Evolutionary conservation across 2,888 invertebrate species (phyloP).

Genomic region (Erebia epiphron): DNA sequence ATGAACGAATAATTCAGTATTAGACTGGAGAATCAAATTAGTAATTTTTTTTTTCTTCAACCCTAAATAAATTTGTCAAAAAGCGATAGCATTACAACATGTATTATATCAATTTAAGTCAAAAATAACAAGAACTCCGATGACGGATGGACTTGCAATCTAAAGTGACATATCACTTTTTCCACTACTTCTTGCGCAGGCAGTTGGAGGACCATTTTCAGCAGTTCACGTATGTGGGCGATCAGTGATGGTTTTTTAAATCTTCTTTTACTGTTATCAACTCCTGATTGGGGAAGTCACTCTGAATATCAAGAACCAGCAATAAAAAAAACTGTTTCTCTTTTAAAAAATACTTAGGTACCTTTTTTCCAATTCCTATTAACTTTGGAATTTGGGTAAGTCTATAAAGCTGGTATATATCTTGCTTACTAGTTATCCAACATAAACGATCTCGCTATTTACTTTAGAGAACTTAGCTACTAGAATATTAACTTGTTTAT

Average conservation of each 20-base stretch:
- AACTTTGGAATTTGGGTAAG: not conserved
- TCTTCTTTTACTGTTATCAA: not conserved
- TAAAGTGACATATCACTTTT: too few species aligned
- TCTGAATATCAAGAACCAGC: not conserved
- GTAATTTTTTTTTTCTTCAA: too few species aligned
- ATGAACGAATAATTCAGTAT: not conserved
- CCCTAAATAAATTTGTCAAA: too few species aligned
- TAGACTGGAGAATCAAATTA: too few species aligned
- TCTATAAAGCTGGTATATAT: not conserved
- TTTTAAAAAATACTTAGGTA: not conserved
- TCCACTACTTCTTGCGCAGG: too few species aligned
- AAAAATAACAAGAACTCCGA: too few species aligned
- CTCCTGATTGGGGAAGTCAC: not conserved
- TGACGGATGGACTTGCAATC: too few species aligned
- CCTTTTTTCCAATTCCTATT: not conserved
- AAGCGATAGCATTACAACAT: too few species aligned
- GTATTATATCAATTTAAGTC: too few species aligned
- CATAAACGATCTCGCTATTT: conserved; percentile 13
- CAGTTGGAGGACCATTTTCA: too few species aligned
- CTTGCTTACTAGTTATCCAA: conserved; percentile 12
- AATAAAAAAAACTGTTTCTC: not conserved
- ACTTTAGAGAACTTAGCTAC: conserved; percentile 10
- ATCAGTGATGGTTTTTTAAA: not conserved
- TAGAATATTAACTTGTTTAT: conserved; percentile 21
- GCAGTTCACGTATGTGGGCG: too few species aligned